phyloP scores from a whole-genome alignment of 53 echinoderm and acorn worm species.

The Astropecten irregularis region DNA sequence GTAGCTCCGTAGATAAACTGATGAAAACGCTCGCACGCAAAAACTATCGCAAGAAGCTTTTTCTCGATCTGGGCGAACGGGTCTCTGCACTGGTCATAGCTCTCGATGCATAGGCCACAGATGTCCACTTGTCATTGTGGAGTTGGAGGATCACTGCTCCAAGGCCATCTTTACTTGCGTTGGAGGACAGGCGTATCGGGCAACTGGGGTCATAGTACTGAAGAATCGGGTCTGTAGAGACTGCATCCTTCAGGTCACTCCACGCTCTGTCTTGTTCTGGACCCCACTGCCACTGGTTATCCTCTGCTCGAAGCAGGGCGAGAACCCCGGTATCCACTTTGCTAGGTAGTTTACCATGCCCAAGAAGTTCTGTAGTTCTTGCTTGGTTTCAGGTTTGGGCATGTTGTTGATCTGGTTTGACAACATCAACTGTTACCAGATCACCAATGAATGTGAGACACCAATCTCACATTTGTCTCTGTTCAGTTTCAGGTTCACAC shows the following conservation, averaged over 20 bases:
- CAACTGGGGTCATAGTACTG: conserved; percentile 33
- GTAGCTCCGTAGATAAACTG: conserved; percentile 47
- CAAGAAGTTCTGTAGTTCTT: conserved; percentile 49
- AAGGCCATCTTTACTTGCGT: conserved; percentile 48
- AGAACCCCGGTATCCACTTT: conserved; percentile 48
- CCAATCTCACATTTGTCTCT: conserved; percentile 59
- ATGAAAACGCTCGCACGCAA: conserved; percentile 62
- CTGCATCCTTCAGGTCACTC: conserved; percentile 28
- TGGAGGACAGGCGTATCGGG: conserved; percentile 36
- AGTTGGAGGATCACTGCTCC: conserved; percentile 50
- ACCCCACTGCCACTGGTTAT: conserved; percentile 47
- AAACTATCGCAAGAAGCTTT: conserved; percentile 50
- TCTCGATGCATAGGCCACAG: conserved; percentile 46
- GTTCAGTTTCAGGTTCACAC: conserved; percentile 66
- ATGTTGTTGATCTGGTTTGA: conserved; percentile 51
- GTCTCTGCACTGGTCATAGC: conserved; percentile 35
- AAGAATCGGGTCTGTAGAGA: conserved; percentile 36
- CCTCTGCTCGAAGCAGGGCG: conserved; percentile 46
- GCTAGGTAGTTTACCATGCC: conserved; percentile 35
- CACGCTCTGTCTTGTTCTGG: conserved; percentile 42
- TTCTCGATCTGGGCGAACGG: conserved; percentile 59
- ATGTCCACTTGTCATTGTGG: conserved; percentile 42
- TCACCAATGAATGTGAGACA: conserved; percentile 40
- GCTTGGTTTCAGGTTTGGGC: conserved; percentile 28
- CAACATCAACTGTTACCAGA: conserved; percentile 20